Evolutionary conservation across 2,888 invertebrate genomes (phyloP).

Genomic region (Aspidiotus destructor): DNA sequence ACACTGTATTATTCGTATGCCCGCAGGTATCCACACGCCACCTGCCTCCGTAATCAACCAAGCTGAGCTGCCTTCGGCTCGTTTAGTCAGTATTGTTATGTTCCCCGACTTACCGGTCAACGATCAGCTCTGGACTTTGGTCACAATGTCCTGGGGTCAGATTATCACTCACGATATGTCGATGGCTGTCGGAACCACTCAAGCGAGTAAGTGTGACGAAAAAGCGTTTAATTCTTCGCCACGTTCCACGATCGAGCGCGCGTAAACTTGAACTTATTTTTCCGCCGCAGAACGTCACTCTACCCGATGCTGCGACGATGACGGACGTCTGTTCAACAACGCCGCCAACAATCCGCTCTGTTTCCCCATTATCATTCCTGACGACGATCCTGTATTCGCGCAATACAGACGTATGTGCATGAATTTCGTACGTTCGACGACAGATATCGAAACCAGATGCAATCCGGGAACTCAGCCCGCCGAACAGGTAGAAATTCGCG

Average conservation of each 20-base stretch:
- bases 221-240: no score
- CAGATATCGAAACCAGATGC: slow-evolving; percentile 55
- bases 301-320: slow-evolving; percentile 53
- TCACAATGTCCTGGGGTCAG: slow-evolving; percentile 71
- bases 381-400: slow-evolving; percentile 39
- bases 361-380: slow-evolving; percentile 39
- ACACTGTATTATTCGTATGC: background rate
- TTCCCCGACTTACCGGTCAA: slow-evolving; percentile 61
- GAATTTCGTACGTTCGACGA: slow-evolving; percentile 39
- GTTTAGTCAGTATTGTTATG: slow-evolving; percentile 58
- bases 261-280: background rate
- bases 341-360: slow-evolving; percentile 36
- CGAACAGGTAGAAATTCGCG: slow-evolving; percentile 52
- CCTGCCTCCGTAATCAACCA: slow-evolving; percentile 53
- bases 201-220: slow-evolving; percentile 56
- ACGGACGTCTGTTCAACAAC: slow-evolving; percentile 43
- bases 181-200: slow-evolving; percentile 59
- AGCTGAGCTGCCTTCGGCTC: slow-evolving; percentile 55
- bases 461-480: slow-evolving; percentile 54
- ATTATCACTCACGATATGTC: slow-evolving; percentile 72
- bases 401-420: slow-evolving; percentile 39
- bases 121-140: slow-evolving; percentile 63
- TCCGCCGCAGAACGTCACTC: slow-evolving; percentile 39
- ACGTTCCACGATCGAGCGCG: no score
- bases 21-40: slow-evolving; percentile 55